Percentiles rank a stretch among this genome's conserved stretches.
phyloP scores from a whole-genome alignment of 2,797 vertebrate genomes.

The Argya squamiceps region DNA sequence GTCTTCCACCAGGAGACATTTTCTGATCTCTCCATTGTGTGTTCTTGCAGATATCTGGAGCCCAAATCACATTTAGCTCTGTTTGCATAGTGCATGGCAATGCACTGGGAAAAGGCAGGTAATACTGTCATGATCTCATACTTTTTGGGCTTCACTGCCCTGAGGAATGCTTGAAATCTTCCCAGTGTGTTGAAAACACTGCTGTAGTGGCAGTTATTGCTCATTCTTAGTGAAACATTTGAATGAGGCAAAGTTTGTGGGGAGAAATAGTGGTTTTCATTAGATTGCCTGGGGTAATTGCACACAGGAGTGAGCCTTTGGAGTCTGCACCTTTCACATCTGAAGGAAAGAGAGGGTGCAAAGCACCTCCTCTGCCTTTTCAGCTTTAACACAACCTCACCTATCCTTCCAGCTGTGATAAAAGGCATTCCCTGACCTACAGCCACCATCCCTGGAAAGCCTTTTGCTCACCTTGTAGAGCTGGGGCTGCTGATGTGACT shows the following conservation, averaged over 20 bases:
- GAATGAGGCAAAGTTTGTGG: neutral
- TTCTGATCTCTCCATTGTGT: neutral
- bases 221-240: neutral
- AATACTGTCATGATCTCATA: rapidly evolving
- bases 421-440: neutral
- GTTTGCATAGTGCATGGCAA: rapidly evolving
- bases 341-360: rapidly evolving
- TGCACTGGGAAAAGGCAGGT: neutral
- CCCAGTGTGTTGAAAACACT: neutral
- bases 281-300: neutral
- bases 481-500: rapidly evolving
- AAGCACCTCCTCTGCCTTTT: neutral
- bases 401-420: neutral
- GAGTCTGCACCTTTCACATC: neutral
- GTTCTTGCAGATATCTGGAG: neutral
- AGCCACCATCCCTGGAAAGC: rapidly evolving
- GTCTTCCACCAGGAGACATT: neutral
- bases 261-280: neutral
- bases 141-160: neutral
- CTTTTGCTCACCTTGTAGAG: rapidly evolving
- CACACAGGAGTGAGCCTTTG: neutral
- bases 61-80: neutral
- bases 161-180: neutral
- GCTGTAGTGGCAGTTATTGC: neutral
- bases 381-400: neutral